A percentile compares a stretch with the other conserved stretches of the same genome.
Conservation (phyloP, 2,113 vertebrate genomes). For the Corynorhinus townsendii region DNA sequence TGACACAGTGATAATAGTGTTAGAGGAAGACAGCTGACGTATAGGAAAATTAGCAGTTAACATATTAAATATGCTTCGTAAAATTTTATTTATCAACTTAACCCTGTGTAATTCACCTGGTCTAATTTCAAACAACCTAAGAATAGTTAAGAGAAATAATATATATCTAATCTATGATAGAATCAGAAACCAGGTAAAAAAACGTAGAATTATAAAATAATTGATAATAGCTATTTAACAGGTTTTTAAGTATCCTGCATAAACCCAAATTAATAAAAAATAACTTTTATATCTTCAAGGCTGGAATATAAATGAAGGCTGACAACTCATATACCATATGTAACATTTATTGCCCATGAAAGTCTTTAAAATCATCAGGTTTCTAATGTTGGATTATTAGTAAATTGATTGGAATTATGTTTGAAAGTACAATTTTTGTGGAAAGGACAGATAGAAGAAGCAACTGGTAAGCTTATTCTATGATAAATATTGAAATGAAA, state of each 20-base stretch:
- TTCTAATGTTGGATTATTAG: neutral
- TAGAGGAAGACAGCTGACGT: neutral
- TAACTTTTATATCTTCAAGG: neutral
- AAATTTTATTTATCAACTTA: neutral
- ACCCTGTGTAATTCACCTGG: neutral
- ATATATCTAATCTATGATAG: neutral
- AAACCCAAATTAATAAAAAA: neutral
- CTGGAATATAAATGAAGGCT: neutral
- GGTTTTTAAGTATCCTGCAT: neutral
- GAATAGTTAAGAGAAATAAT: neutral
- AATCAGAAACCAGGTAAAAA: neutral
- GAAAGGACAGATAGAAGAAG: constrained; percentile 77
- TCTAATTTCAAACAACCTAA: neutral
- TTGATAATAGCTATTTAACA: neutral
- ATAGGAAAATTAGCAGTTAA: neutral
- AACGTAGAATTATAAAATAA: neutral
- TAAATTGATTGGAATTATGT: constrained; percentile 71
- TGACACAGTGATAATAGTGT: neutral
- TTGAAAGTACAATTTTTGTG: constrained; percentile 82
- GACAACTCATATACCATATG: neutral
- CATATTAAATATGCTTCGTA: neutral
- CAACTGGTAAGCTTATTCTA: constrained; percentile 73
- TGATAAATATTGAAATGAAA: constrained; percentile 72
- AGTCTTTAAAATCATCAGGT: neutral
- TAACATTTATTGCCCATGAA: neutral